Evolutionary conservation across 2,797 vertebrate genomes (phyloP), one percentile per base, ranked within the genome.

Genomic region (Molossus alvarezi): DNA sequence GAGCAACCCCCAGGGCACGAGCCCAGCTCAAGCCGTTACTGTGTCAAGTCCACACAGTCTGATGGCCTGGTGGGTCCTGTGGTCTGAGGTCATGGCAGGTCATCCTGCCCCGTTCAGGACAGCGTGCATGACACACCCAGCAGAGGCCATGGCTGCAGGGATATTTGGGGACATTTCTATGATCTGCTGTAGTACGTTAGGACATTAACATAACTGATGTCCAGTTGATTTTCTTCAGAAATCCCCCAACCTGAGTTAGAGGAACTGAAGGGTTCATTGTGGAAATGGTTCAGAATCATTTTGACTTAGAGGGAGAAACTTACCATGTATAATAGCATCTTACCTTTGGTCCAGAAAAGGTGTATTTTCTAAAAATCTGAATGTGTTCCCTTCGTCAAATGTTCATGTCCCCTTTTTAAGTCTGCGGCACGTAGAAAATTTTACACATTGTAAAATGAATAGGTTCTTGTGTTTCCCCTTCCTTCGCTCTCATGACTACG

Each of bases 401-500:
- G 13, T 57, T 91, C 73, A 0, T 33, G 80, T 91, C 71, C 76
- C 9, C 80, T 53, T 85, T 57, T 3, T 71, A 45, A 27, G 45
- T 76, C 65, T 20, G 21, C 11, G 57, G n/a, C 64, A 71, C 14
- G 76, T 80, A 27, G 13, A 11, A 81, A 60, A 37, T 72, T 82
- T 75, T 55, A 57, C 25, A 69, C 8, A 5, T 11, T 18, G 20
- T 89, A 25, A 51, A 45, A 37, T 81, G n/a, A 67, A 37, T 29
- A 25, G 60, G 27, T 69, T 27, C 58, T 75, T 64, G 17, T 21
- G 67, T 80, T 67, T 67, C 29, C 15, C 5, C 48, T 83, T 85
- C 3, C 4, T 0, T 57, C 6, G 0, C 64, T 88, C 60, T 29
- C 27, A 51, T 64, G 6, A 5, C 12, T 73, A 0, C 20, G 3